Percentiles rank a stretch among this genome's conserved stretches.
Conservation (phyloP, 2,797 vertebrate species). For the Neosalanx taihuensis region DNA sequence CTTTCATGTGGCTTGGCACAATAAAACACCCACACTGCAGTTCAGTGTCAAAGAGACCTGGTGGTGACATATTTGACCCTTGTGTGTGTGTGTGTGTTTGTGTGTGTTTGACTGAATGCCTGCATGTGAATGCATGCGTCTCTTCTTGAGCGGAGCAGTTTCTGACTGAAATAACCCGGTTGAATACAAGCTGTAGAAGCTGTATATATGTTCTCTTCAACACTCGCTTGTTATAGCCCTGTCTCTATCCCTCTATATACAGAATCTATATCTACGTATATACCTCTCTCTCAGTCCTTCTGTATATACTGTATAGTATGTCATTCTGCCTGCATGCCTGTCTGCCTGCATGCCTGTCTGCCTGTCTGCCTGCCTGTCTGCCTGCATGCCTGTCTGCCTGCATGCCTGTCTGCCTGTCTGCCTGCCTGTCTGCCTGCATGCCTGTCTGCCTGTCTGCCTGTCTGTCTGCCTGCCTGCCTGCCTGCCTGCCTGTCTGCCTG, state of each 20-base stretch:
- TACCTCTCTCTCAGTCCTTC: not conserved
- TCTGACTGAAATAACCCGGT: constrained; percentile 2
- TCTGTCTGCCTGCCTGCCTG: not conserved
- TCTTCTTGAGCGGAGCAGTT: too few species aligned
- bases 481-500: not conserved
- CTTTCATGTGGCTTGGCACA: constrained; percentile 45
- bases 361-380: not conserved
- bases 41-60: constrained; percentile 62
- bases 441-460: not conserved
- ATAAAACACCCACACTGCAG: constrained; percentile 61
- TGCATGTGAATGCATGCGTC: too few species aligned
- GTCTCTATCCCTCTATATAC: not conserved
- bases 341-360: not conserved
- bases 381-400: too few species aligned
- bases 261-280: not conserved
- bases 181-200: not conserved
- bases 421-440: constrained; percentile 6
- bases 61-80: constrained; percentile 52
- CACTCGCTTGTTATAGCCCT: not conserved
- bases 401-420: not conserved
- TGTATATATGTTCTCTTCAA: not conserved
- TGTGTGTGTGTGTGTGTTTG: constrained; percentile 22
- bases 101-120: not conserved
- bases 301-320: too few species aligned
- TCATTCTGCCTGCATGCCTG: not conserved